Base-by-base conservation (phyloP, 2,888 invertebrate species). In the Synergus japonicus region DNA sequence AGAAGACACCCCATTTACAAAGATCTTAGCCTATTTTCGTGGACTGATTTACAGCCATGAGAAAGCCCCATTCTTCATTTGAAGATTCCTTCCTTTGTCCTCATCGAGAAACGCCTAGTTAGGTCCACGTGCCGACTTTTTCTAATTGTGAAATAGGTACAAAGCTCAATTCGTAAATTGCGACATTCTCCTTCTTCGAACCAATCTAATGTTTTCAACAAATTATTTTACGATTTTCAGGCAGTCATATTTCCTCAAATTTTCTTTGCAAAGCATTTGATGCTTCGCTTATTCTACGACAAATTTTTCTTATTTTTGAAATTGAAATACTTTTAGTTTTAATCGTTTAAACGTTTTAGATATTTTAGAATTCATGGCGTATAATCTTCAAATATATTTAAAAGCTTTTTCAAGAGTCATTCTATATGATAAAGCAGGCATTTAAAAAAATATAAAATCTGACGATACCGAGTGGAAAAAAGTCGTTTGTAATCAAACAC, bases 111-210 rank as follows among this genome's bases (percentile, higher is more conserved):
- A 58, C 58, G 18, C 58, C 46, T 46, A 29, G 29, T 29, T 29
- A 29, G 3, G 3, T 63, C 63, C 63, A 63, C 22, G 29, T 29
- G 22, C 29, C 41, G 65, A 65, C 7, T 65, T 65, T 41, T 65
- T 65, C 15, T 65, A n/a, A 65, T 65, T 65, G 65, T 41, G 65
- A 65, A 65, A 65, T 65, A 43, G 5, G 60, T 29, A 29, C 13
- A 49, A 15, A 41, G 22, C 29, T 2, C 58, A 8, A 8, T 58
- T 15, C n/a, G n/a, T n/a, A 18, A n/a, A 58, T n/a, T 58, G n/a
- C 22, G 63, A 29, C 12, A 12, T 12, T 29, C 18, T 63, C 22
- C 5, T 12, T 63, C 63, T 15, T 49, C 15, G 5, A 49, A 49
- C 4, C 3, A 49, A 1, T 2, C 15, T 15, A 13, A 15, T 15